Percentiles rank a stretch among this genome's conserved stretches.
Conservation (phyloP, 2,113 vertebrate genomes). For the Oenanthe melanoleuca region DNA sequence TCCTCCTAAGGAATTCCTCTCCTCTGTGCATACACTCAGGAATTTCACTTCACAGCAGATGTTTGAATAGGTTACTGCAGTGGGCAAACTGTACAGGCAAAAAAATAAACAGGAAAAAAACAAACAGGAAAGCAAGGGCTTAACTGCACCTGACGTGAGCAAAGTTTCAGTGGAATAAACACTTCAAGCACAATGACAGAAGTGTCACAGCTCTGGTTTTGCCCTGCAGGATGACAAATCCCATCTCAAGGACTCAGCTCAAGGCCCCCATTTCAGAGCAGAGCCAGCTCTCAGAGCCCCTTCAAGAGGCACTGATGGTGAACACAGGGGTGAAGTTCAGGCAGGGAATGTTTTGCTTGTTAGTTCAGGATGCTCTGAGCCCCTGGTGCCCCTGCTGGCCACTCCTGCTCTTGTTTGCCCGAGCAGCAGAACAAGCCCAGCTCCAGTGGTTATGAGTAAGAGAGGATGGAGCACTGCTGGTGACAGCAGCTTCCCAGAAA, state of each 20-base stretch:
- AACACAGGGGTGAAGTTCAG: not conserved
- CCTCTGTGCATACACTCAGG: too few relatives aligned
- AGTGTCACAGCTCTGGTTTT: not conserved
- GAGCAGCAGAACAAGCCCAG: not conserved
- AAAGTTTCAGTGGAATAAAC: not conserved
- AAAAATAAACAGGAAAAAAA: not conserved
- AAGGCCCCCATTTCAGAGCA: not conserved
- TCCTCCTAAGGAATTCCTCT: not conserved
- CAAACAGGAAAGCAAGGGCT: not conserved
- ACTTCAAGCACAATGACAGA: not conserved
- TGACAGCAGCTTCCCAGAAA: conserved; percentile 42
- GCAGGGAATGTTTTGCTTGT: conserved; percentile 8
- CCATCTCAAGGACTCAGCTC: not conserved
- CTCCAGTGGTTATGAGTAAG: conserved; percentile 29
- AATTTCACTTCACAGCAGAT: not conserved
- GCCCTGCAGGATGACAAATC: not conserved
- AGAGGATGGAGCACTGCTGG: not conserved
- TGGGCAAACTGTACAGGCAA: not conserved
- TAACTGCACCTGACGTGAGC: not conserved
- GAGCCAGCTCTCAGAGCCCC: not conserved
- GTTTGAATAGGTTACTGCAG: not conserved
- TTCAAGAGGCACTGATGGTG: not conserved
- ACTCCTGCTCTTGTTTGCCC: conserved; percentile 18
- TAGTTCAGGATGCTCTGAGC: conserved; percentile 17
- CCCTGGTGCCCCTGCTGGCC: conserved; percentile 20